Conservation (phyloP, 2,888 invertebrate species). For the Acanthococcus lagerstroemiae region DNA sequence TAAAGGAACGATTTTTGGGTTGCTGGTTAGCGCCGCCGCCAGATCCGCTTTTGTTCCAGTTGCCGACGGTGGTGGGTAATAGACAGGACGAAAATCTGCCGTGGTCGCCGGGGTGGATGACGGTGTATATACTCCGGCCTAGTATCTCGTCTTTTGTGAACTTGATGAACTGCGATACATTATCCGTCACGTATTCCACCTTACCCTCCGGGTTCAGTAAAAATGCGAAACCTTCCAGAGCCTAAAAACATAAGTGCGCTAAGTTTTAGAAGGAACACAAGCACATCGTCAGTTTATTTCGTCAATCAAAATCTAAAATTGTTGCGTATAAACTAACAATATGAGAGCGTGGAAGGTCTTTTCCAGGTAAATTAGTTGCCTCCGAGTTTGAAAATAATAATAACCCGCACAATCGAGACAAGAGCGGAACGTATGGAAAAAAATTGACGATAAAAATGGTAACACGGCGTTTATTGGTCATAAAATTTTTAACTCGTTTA, state of each 20-base stretch:
- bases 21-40: conserved; percentile 21
- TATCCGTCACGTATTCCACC: conserved; percentile 89
- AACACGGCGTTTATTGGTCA: too few species aligned
- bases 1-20: conserved; percentile 43
- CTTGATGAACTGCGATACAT: conserved; percentile 79
- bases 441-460: too few species aligned
- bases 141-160: conserved; percentile 67
- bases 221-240: conserved; percentile 79
- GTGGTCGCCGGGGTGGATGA: conserved; percentile 87
- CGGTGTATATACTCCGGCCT: conserved; percentile 74
- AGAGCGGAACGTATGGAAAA: too few species aligned
- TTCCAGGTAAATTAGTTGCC: too few species aligned
- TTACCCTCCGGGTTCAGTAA: conserved; percentile 86
- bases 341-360: too few species aligned
- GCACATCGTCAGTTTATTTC: too few species aligned
- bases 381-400: too few species aligned
- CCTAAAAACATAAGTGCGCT: conserved; percentile 49
- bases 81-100: conserved; percentile 52
- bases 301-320: not conserved
- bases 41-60: conserved; percentile 37
- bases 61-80: conserved; percentile 55
- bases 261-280: not conserved
- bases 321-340: too few species aligned
- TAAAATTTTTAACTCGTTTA: too few species aligned
- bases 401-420: too few species aligned